Evolutionary conservation across 2,888 invertebrate genomes (phyloP).

Genomic region (Eucriotettix oculatus): DNA sequence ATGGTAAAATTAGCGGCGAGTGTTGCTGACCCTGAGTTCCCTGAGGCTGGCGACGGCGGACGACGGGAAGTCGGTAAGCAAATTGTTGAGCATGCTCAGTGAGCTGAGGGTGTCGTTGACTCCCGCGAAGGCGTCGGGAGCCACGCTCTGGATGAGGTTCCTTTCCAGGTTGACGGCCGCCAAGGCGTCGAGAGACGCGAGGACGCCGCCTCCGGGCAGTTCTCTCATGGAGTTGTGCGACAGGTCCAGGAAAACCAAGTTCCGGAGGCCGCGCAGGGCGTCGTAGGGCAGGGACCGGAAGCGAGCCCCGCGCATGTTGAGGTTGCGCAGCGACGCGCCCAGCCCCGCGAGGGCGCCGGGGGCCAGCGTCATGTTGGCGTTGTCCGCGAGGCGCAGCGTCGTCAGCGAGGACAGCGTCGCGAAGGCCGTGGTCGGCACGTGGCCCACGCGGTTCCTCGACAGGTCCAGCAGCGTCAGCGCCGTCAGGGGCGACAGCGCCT

Average conservation of each 20-base stretch:
- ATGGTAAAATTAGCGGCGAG: too few species aligned
- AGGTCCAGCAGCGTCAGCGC: constrained; percentile 67
- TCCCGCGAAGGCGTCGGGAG: constrained; percentile 59
- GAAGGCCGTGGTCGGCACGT: constrained; percentile 61
- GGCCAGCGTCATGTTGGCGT: constrained; percentile 65
- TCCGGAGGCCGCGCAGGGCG: constrained; percentile 57
- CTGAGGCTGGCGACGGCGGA: constrained; percentile 58
- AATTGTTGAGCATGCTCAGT: constrained; percentile 73
- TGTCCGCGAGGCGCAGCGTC: constrained; percentile 73
- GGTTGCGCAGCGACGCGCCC: constrained; percentile 66
- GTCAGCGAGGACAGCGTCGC: constrained; percentile 51
- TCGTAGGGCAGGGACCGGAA: constrained; percentile 59
- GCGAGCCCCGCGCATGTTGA: constrained; percentile 74
- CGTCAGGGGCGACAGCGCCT: constrained; percentile 45
- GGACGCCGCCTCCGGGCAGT: constrained; percentile 53
- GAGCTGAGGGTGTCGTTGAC: constrained; percentile 71
- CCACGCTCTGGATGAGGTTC: constrained; percentile 66
- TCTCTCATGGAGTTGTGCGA: constrained; percentile 77
- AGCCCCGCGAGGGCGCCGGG: constrained; percentile 58
- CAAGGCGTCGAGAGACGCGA: constrained; percentile 62
- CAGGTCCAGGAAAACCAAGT: constrained; percentile 73
- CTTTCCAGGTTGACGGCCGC: constrained; percentile 79
- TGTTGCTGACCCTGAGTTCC: constrained; percentile 46
- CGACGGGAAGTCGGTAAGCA: constrained; percentile 73
- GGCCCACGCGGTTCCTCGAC: constrained; percentile 60